Evolutionary conservation across 23 tunicate species (phyloP), one percentile per base, ranked within the genome.

Genomic region (Botrylloides violaceus): DNA sequence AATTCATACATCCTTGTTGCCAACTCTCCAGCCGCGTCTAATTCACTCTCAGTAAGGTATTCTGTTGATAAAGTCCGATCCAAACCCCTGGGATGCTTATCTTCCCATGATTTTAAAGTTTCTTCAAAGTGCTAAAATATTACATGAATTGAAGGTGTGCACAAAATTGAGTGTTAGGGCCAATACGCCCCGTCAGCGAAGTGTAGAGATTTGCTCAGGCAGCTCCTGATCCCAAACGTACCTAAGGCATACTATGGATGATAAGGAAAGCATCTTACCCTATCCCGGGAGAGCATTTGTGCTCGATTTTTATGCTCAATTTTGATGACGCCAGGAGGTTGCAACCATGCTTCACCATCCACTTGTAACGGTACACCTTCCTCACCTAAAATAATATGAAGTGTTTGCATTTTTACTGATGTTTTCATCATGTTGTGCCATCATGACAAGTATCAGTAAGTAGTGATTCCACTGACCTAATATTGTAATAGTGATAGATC

Each of bases 281-380:
- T 38, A 34, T 95, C 99, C 21, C 96, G 65, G 3, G 96, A 88
- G 49, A 95, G 72, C 99, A 95, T 95, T 66, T 95, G 91, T 25
- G 92, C 86, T 25, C 92, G 35, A 65, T 95, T 95, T 58, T 95
- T 95, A 39, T 95, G 99, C 58, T 87, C 84, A 49, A 95, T 95
- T 49, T 77, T 87, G 27, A 95, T 84, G 21, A 83, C 79, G 1
- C 99, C 99, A 3, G 99, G 99, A 3, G 94, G 88, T 76, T 95
- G 99, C 34, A 95, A 63, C 99, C 99, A 95, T 5, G 99, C 99
- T 58, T 95, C 99, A 3, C 99, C 99, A 71, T 95, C 99, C 2
- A 81, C 81, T 59, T 95, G 96, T 18, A 95, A 55, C 4, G 99
- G 99, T 24, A 95, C 80, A 6, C 81, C 82, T 29, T 95, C 99